Percentiles rank a stretch among this genome's conserved stretches.
Conservation (phyloP, 92 coral and sea anemone species). For the Actinostola sp. region DNA sequence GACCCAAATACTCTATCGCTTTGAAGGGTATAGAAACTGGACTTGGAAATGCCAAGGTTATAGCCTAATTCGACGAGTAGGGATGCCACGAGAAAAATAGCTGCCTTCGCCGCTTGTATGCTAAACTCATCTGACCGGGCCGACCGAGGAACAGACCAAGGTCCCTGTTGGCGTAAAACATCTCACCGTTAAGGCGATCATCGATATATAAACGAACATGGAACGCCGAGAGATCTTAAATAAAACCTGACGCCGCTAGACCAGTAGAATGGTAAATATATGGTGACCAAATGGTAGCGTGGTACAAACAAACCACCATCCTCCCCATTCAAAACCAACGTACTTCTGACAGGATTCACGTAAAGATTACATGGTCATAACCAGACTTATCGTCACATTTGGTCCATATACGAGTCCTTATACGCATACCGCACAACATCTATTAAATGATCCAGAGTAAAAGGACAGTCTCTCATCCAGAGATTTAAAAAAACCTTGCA, state of each 20-base stretch:
- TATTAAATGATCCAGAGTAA: slow-evolving; percentile 34
- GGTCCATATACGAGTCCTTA: slow-evolving; percentile 27
- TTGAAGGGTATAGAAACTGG: slow-evolving; percentile 13
- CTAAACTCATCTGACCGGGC: background rate
- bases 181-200: slow-evolving; percentile 6
- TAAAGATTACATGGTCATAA: slow-evolving; percentile 48
- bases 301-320: background rate
- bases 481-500: slow-evolving; percentile 41
- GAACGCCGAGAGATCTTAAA: slow-evolving; percentile 11
- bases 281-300: slow-evolving; percentile 32
- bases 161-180: background rate
- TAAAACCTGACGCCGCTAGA: background rate
- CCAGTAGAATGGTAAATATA: slow-evolving; percentile 22
- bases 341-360: slow-evolving; percentile 11
- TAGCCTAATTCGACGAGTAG: slow-evolving; percentile 21
- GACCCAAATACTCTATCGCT: slow-evolving; percentile 17
- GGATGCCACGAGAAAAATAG: slow-evolving; percentile 1
- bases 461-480: slow-evolving; percentile 53
- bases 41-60: slow-evolving; percentile 24
- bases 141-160: slow-evolving; percentile 1
- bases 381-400: slow-evolving; percentile 53
- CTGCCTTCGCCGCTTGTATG: slow-evolving; percentile 6
- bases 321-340: slow-evolving; percentile 31
- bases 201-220: slow-evolving; percentile 25
- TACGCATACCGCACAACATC: slow-evolving; percentile 34